These are phyloP conservation scores for Lasioglossum morio DNA, from an alignment of 2,888 invertebrate genomes.

Conservation along the genomic window DNA sequence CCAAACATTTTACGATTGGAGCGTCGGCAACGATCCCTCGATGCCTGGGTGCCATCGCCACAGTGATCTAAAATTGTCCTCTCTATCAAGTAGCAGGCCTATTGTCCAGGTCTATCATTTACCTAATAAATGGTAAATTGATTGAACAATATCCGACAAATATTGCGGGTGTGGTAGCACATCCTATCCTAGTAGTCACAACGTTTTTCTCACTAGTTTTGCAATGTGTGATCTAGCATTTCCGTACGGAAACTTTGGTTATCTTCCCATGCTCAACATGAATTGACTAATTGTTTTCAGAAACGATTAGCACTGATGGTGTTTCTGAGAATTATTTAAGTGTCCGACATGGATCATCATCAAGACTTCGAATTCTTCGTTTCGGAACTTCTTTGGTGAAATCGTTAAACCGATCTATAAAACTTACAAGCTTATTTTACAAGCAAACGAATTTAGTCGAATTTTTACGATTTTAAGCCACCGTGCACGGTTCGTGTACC, in stretches of 20 bases:
- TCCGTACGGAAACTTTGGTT: background rate
- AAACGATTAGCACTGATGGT: background rate
- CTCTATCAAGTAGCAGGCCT: too few species aligned
- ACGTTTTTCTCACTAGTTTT: background rate
- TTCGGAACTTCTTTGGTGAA: background rate
- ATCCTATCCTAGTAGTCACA: too few species aligned
- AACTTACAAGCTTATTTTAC: background rate
- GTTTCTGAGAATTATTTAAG: background rate
- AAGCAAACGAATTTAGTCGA: background rate
- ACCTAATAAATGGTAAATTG: background rate
- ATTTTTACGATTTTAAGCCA: background rate
- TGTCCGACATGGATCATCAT: background rate
- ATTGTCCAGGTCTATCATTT: too few species aligned
- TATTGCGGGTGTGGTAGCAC: too few species aligned
- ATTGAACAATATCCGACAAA: background rate
- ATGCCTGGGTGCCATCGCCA: background rate
- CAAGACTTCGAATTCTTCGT: background rate
- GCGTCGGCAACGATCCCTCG: background rate
- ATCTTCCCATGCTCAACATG: too few species aligned
- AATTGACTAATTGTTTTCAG: too few species aligned
- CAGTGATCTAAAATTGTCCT: constrained; percentile 2
- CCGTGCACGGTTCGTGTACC: background rate
- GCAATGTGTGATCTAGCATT: too few species aligned
- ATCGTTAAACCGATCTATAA: background rate
- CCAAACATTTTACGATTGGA: constrained; percentile 2